Conservation (phyloP, 2,888 invertebrate genomes). For the Geophilus truncorum region DNA sequence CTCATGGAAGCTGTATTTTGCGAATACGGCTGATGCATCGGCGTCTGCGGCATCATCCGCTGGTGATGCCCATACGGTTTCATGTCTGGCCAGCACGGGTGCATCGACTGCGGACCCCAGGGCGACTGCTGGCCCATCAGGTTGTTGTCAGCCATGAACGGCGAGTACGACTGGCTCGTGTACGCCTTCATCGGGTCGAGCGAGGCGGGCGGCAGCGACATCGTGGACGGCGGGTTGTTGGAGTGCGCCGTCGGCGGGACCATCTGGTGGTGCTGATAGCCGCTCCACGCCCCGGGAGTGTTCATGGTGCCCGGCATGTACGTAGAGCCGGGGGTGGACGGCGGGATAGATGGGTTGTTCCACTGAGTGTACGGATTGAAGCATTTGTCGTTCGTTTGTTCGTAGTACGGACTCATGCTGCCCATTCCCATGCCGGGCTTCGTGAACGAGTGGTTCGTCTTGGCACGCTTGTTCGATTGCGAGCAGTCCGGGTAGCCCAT, state of each 20-base stretch:
- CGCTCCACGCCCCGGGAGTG: neutral
- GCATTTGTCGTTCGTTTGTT: neutral
- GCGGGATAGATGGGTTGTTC: neutral
- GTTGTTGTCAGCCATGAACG: neutral
- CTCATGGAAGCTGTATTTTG: neutral
- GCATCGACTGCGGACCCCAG: neutral
- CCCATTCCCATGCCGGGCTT: neutral
- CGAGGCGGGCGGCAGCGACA: neutral
- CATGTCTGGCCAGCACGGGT: conserved; percentile 30
- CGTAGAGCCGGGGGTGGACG: neutral
- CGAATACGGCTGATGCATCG: neutral
- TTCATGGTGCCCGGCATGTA: neutral
- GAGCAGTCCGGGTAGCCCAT: conserved; percentile 25
- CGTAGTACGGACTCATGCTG: conserved; percentile 14
- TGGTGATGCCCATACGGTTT: conserved; percentile 29
- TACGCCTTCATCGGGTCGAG: neutral
- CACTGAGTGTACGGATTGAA: conserved; percentile 7
- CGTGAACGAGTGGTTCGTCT: conserved; percentile 6
- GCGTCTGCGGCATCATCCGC: neutral
- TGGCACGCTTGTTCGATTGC: conserved; percentile 23
- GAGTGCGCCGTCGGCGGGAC: neutral
- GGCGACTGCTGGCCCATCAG: neutral
- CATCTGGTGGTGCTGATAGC: conserved; percentile 27
- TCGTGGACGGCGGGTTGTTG: neutral
- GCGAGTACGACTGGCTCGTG: neutral